phyloP scores from a whole-genome alignment of 2,113 vertebrate species.

The Phyllostomus discolor region DNA sequence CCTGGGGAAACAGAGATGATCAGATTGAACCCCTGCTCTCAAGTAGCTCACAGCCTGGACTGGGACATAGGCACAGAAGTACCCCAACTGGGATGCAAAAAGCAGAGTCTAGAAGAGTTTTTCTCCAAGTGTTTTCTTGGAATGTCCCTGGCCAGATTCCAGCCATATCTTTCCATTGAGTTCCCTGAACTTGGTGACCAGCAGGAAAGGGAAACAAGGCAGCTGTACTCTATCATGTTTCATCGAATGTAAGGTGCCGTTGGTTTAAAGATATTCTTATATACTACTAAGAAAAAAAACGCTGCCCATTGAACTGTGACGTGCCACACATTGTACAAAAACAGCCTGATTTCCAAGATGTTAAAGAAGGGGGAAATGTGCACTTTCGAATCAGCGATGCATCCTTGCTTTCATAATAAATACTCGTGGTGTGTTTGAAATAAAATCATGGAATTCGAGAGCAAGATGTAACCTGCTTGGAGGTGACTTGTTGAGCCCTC shows the following conservation, averaged over 20 bases:
- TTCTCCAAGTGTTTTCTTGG: neutral
- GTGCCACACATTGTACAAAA: neutral
- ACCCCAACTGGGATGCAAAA: neutral
- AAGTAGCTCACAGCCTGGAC: neutral
- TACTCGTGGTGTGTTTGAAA: neutral
- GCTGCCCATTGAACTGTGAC: neutral
- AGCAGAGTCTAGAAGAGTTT: neutral
- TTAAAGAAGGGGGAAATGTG: neutral
- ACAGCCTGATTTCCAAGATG: neutral
- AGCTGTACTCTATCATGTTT: neutral
- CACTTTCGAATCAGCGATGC: neutral
- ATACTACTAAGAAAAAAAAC: neutral
- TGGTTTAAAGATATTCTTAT: neutral
- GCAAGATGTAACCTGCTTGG: neutral
- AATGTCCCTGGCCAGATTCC: neutral
- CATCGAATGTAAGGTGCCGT: neutral
- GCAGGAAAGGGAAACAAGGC: neutral
- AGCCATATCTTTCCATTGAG: neutral
- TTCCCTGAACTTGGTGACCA: neutral
- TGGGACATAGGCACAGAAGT: neutral
- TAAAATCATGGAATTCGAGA: neutral
- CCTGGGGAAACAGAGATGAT: neutral
- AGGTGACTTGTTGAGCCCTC: neutral
- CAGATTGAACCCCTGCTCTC: neutral
- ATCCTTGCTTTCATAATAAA: neutral